Base-by-base conservation (phyloP, 2,113 vertebrate species). In the Suricata suricatta region DNA sequence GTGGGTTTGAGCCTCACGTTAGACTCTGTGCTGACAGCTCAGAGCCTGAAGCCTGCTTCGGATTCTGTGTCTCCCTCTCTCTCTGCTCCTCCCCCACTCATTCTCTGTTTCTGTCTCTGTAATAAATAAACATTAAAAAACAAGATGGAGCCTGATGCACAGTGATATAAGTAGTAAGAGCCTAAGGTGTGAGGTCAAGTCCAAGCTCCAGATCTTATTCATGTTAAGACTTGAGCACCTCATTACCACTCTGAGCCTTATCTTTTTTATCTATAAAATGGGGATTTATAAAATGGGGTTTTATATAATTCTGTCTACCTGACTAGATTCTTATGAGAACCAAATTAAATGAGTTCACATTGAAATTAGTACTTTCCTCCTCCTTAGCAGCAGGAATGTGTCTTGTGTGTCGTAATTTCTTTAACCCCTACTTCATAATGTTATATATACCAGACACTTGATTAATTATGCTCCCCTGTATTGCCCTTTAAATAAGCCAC, bases 401-500 rank as follows among this genome's bases (percentile, higher is more conserved):
- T 63, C 25, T 29, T 38, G 0, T 72, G 50, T 50, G 38, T 89
- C 57, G 87, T 93, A 88, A 52, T 33, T 41, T 93, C 66, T 88
- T 90, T 82, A 91, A 68, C 52, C 66, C 52, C 13, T 77, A 93
- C 68, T 27, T 64, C 63, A 19, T 88, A 81, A 87, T 3, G 23
- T 29, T 38, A 50, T 5, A 35, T 29, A 66, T n/a, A 60, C 23
- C 52, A 96, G 72, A 60, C 38, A 79, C 38, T 72, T 77, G 86
- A 29, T 81, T 82, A 64, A 86, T 88, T 88, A 66, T 29, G 54
- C 80, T 68, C 44, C 47, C 63, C 66, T 88, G 33, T 89, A 68
- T 52, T 96, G 76, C 33, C 52, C 44, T 98, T 93, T 86, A 83
- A 93, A 85, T 77, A 97, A 97, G 23, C n/a, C 83, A 87, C 23